A percentile compares a stretch with the other conserved stretches of the same genome.
Evolutionary conservation across 2,113 vertebrate genomes (phyloP).

Genomic region (Carassius auratus): DNA sequence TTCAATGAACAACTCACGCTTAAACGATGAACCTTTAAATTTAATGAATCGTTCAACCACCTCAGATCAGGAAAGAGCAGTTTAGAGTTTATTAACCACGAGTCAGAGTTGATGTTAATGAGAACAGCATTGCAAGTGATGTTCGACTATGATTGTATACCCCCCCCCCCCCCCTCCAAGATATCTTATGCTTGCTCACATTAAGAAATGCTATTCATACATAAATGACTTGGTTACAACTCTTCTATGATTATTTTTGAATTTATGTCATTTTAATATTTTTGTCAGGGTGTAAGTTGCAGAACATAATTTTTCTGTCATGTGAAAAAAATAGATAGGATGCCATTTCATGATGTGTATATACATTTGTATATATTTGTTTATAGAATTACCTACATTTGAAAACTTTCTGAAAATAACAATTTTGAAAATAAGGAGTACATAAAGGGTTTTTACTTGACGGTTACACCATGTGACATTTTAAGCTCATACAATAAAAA

Average conservation of each 20-base stretch:
- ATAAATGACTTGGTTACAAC: neutral
- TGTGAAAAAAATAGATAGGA: neutral
- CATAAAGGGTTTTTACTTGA: neutral
- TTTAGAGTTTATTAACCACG: constrained; percentile 27
- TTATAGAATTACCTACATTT: too few species aligned
- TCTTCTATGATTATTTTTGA: neutral
- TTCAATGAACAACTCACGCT: constrained; percentile 8
- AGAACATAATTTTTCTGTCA: neutral
- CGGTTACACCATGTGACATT: neutral
- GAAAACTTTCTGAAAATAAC: too few species aligned
- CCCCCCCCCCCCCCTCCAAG: neutral
- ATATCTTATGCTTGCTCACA: neutral
- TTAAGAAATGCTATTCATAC: neutral
- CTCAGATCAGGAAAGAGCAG: constrained; percentile 39
- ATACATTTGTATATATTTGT: too few species aligned
- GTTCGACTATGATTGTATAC: neutral
- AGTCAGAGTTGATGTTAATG: neutral
- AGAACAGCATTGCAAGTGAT: neutral
- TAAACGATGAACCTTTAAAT: constrained; percentile 23
- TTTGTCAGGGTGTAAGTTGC: neutral
- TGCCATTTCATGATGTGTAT: too few species aligned
- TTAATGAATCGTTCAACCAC: neutral
- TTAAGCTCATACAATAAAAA: neutral
- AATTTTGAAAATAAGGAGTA: neutral
- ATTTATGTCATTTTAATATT: neutral